phyloP scores from a whole-genome alignment of 92 coral and sea anemone species.

The Muricea muricata region DNA sequence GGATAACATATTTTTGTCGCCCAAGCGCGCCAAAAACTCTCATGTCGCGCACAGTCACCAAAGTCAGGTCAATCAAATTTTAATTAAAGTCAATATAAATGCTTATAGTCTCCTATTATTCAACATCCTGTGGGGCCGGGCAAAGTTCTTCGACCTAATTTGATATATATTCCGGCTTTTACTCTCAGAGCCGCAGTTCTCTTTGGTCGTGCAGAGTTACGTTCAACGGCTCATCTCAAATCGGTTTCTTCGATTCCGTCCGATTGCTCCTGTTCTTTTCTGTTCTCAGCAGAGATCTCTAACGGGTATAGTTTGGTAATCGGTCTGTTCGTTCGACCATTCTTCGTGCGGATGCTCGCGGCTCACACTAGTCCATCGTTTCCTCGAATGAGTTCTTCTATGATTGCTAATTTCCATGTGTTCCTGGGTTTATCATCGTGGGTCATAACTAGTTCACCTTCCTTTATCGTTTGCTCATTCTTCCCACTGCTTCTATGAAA shows the following conservation, averaged over 20 bases:
- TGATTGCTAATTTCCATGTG: constrained; percentile 60
- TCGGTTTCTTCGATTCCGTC: background rate
- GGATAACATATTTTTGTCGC: no score
- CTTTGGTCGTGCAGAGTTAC: background rate
- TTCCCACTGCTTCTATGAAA: constrained; percentile 47
- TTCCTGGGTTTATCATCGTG: constrained; percentile 45
- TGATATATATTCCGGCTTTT: background rate
- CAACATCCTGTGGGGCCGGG: constrained; percentile 4
- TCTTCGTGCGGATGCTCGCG: constrained; percentile 60
- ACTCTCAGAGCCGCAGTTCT: background rate
- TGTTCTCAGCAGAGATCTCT: constrained; percentile 35
- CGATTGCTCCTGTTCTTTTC: background rate
- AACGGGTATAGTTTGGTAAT: constrained; percentile 58
- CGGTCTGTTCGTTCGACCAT: constrained; percentile 57
- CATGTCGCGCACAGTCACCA: no score
- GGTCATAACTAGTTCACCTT: constrained; percentile 52
- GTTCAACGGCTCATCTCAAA: background rate
- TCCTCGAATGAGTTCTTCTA: constrained; percentile 52
- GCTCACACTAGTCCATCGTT: constrained; percentile 62
- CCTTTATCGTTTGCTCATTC: constrained; percentile 38
- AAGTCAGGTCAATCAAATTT: no score
- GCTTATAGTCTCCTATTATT: background rate
- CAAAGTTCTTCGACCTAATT: background rate
- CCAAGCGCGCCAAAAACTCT: no score
- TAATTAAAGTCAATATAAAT: no score